A percentile compares a stretch with the other conserved stretches of the same genome.
Evolutionary conservation across 2,888 invertebrate species (phyloP).

Genomic region (Pogonocherus hispidulus): DNA sequence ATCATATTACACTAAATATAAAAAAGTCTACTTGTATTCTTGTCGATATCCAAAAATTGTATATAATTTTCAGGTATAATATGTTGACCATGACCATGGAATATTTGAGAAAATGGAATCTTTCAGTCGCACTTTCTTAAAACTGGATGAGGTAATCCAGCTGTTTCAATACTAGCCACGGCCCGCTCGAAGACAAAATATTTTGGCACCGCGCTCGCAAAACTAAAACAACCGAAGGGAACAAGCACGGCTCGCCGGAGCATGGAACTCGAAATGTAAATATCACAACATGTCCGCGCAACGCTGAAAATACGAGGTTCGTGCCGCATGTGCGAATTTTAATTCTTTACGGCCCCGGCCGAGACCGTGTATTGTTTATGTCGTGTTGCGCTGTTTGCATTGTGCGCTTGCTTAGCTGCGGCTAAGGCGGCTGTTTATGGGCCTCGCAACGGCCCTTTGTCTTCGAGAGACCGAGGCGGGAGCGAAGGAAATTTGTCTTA

Average conservation of each 20-base stretch:
- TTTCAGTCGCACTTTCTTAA: conserved; percentile 4
- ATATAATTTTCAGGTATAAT: no score
- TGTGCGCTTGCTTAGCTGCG: conserved; percentile 47
- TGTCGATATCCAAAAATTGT: no score
- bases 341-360: conserved; percentile 60
- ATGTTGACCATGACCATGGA: no score
- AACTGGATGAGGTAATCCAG: conserved; percentile 33
- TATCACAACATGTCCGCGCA: conserved; percentile 57
- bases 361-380: conserved; percentile 63
- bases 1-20: no score
- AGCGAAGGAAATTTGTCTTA: no score
- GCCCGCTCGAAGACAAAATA: conserved; percentile 39
- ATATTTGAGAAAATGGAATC: no score
- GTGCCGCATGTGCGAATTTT: conserved; percentile 68
- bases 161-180: conserved; percentile 29
- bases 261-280: conserved; percentile 55
- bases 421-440: background rate
- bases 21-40: no score
- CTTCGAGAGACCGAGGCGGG: no score
- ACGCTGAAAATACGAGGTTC: conserved; percentile 63
- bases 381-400: conserved; percentile 63
- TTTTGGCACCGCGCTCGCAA: conserved; percentile 40
- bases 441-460: no score
- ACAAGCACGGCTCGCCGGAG: conserved; percentile 24
- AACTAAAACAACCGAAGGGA: conserved; percentile 22